Base-by-base conservation (phyloP, 2,113 vertebrate genomes). In the Atractosteus spatula region DNA sequence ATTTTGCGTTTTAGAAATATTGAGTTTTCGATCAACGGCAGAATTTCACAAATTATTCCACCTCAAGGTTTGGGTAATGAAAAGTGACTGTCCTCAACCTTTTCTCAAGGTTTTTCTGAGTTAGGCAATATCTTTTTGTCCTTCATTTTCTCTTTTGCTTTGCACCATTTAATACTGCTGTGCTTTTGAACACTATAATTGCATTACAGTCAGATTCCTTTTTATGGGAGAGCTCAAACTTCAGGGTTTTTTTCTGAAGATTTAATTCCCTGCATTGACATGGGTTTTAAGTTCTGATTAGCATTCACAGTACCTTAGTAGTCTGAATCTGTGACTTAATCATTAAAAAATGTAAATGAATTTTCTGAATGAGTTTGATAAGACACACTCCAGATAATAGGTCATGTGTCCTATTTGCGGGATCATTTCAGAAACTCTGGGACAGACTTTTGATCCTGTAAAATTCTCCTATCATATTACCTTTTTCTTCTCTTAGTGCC, bases 31-130 rank as follows among this genome's bases (percentile, higher is more conserved):
- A 64, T 64, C 17, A 64, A 42, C 17, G 10, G 62, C 17, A 2
- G 3, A 17, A 64, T 16, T 41, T 64, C 7, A 29, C 13, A 17
- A 42, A 41, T 17, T 2, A 17, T 42, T 16, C 17, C 17, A 3
- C 17, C 8, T 17, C 62, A 64, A 64, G 8, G 41, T 64, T 64
- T 41, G 59, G 13, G 6, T 62, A 51, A 68, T 55, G 51, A 51
- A 13, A 17, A 29, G 16, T 55, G 45, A 68, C 51, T 45, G 56
- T n/a, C 63, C 61, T 41, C 70, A 14, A 16, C 29, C 56, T 17
- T 65, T 16, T 76, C 55, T 64, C 57, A 77, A 73, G 66, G 70
- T 68, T 62, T 17, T 73, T 76, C 73, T 72, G 72, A 78, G 6
- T 17, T 47, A 6, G 61, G 43, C 17, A 62, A 43, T 47, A 57